Percentiles rank a stretch among this genome's conserved stretches.
phyloP scores from a whole-genome alignment of 2,113 vertebrate species.

The Glareola pratincola region DNA sequence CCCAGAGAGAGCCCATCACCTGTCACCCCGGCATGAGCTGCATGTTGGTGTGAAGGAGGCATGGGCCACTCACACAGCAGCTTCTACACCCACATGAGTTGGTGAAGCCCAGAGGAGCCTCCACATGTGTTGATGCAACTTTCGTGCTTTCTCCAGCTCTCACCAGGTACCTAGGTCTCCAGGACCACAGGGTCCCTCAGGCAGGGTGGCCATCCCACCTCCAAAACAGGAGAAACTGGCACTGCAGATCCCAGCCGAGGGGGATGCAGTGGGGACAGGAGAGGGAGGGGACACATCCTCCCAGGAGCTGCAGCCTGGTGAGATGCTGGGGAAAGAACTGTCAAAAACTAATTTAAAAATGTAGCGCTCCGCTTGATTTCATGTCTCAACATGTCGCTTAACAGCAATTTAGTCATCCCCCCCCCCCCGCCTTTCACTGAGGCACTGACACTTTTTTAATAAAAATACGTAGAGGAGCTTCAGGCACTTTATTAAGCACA shows the following conservation, averaged over 20 bases:
- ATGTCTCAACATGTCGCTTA: slow-evolving; percentile 64
- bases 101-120: neutral
- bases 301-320: slow-evolving; percentile 11
- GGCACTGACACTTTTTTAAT: slow-evolving; percentile 40
- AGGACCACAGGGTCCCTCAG: neutral
- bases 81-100: neutral
- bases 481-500: slow-evolving; percentile 70
- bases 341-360: slow-evolving; percentile 65
- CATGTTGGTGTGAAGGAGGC: fast-evolving
- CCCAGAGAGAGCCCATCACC: neutral
- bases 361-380: slow-evolving; percentile 42
- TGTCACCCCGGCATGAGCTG: fast-evolving
- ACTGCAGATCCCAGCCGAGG: fast-evolving
- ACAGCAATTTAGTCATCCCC: slow-evolving; percentile 55
- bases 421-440: neutral
- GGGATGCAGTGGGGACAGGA: neutral
- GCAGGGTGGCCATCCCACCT: fast-evolving
- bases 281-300: neutral
- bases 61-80: fast-evolving
- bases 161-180: neutral
- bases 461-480: slow-evolving; percentile 40
- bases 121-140: fast-evolving
- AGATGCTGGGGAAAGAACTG: slow-evolving; percentile 19
- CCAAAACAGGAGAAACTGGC: neutral
- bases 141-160: neutral